Evolutionary conservation across 2,888 invertebrate genomes (phyloP).

Genomic region (Ernsta delagoae): DNA sequence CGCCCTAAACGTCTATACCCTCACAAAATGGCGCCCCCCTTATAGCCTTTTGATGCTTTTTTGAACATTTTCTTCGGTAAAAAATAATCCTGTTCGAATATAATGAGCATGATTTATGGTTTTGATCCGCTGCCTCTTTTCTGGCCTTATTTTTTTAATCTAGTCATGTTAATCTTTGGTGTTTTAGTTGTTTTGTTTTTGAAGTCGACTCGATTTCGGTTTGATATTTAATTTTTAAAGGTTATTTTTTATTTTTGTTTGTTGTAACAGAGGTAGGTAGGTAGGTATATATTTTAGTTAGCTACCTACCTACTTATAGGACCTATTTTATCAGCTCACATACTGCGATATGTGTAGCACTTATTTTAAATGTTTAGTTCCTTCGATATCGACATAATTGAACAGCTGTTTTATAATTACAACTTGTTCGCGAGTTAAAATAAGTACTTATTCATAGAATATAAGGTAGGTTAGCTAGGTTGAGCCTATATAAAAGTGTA

Average conservation of each 20-base stretch:
- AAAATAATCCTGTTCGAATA: slow-evolving; percentile 84
- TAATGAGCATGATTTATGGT: slow-evolving; percentile 85
- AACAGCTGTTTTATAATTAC: slow-evolving; percentile 26
- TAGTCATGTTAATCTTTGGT: slow-evolving; percentile 77
- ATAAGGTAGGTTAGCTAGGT: background rate
- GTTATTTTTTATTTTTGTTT: slow-evolving; percentile 17
- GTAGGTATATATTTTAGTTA: background rate
- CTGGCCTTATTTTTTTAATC: slow-evolving; percentile 70
- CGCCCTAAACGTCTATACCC: slow-evolving; percentile 75
- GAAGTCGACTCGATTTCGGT: slow-evolving; percentile 60
- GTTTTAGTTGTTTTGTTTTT: slow-evolving; percentile 72
- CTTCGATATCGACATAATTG: slow-evolving; percentile 10
- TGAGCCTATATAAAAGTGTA: no score
- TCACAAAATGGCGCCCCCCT: slow-evolving; percentile 82
- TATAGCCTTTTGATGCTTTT: slow-evolving; percentile 81
- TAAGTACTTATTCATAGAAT: background rate
- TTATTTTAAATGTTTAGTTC: slow-evolving; percentile 7
- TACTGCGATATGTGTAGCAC: slow-evolving; percentile 13
- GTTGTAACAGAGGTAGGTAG: background rate
- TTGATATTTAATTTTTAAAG: slow-evolving; percentile 23
- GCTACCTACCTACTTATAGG: background rate
- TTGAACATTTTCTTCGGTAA: slow-evolving; percentile 82
- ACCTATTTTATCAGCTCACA: slow-evolving; percentile 18
- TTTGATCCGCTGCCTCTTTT: slow-evolving; percentile 73
- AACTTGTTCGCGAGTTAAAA: background rate